Conservation (phyloP, 2,888 invertebrate species). For the Oligia fasciuncula region DNA sequence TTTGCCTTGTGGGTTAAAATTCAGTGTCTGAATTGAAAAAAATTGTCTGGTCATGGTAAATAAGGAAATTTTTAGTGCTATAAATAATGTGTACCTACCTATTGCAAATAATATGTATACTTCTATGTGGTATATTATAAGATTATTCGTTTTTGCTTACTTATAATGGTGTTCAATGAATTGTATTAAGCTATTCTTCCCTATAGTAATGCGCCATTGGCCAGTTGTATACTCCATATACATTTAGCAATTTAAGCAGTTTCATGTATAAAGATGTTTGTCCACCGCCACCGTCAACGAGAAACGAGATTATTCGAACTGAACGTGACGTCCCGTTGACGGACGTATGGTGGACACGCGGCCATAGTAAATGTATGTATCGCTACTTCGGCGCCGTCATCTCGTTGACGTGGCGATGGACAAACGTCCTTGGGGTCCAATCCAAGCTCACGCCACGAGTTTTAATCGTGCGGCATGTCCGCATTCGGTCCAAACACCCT, state of each 20-base stretch:
- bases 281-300: background rate
- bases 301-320: background rate
- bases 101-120: conserved; percentile 47
- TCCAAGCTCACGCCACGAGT: background rate
- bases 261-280: conserved; percentile 7
- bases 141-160: conserved; percentile 53
- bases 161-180: conserved; percentile 53
- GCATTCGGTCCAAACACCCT: conserved; percentile 1
- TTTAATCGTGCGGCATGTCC: background rate
- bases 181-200: conserved; percentile 40
- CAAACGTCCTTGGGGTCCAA: conserved; percentile 5
- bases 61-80: conserved; percentile 66
- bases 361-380: background rate
- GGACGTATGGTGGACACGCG: background rate
- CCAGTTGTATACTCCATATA: conserved; percentile 30
- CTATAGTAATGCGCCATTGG: conserved; percentile 38
- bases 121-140: conserved; percentile 58
- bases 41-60: conserved; percentile 66
- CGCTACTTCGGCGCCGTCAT: background rate
- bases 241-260: conserved; percentile 8
- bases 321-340: background rate
- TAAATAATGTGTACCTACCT: conserved; percentile 53
- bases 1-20: conserved; percentile 38
- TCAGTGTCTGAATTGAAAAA: conserved; percentile 57
- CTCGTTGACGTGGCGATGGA: background rate